A percentile compares a stretch with the other conserved stretches of the same genome.
Conservation (phyloP, 1,140 invertebrate species). For the Apis dorsata region DNA sequence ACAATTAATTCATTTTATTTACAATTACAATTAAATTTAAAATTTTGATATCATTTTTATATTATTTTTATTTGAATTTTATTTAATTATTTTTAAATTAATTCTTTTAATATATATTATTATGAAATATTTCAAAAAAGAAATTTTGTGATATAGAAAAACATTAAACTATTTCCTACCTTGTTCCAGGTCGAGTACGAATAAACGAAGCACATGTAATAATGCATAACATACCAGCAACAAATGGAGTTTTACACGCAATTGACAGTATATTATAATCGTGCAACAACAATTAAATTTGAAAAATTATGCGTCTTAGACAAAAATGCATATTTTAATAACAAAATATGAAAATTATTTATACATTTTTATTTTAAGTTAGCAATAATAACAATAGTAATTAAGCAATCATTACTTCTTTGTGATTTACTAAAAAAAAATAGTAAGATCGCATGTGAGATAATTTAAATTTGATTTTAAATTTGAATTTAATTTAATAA, state of each 20-base stretch:
- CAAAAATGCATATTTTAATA: background rate
- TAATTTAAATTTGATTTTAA: background rate
- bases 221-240: constrained; percentile 90
- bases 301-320: background rate
- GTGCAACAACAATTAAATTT: background rate
- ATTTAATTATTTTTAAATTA: background rate
- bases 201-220: constrained; percentile 89
- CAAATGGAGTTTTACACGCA: constrained; percentile 93
- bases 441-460: background rate
- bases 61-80: too few relatives aligned
- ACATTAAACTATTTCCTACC: constrained; percentile 4
- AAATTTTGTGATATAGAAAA: background rate
- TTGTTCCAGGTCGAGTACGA: constrained; percentile 87
- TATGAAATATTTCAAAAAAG: background rate
- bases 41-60: too few relatives aligned
- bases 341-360: background rate
- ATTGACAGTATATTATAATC: constrained; percentile 86
- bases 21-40: too few relatives aligned
- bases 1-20: too few relatives aligned
- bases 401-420: background rate
- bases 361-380: too few relatives aligned
- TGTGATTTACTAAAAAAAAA: background rate
- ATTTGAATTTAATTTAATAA: background rate
- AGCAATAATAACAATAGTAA: background rate
- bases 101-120: background rate